These are phyloP conservation scores for Alentia gelatinosa DNA, from an alignment of 2,888 invertebrate species.

Conservation along the genomic window DNA sequence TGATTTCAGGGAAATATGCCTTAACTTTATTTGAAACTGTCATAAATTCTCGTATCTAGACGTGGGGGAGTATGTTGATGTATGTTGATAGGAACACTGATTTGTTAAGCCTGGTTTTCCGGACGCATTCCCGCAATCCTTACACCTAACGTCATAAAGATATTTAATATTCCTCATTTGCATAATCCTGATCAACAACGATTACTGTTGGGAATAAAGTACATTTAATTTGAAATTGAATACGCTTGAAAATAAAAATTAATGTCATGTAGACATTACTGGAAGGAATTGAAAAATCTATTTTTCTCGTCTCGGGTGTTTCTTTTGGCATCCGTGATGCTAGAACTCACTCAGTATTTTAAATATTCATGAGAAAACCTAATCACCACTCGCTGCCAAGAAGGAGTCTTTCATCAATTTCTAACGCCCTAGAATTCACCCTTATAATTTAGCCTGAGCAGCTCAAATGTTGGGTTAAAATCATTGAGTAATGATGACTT, in stretches of 20 bases:
- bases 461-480: not conserved
- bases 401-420: not conserved
- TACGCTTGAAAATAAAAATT: not conserved
- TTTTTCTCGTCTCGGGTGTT: not conserved
- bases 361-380: not conserved
- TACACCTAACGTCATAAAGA: not conserved
- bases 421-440: not conserved
- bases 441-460: not conserved
- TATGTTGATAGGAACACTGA: too few species aligned
- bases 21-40: too few species aligned
- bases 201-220: not conserved
- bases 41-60: too few species aligned
- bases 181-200: not conserved
- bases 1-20: too few species aligned
- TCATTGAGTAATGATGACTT: not conserved
- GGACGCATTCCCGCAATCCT: too few species aligned
- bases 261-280: not conserved
- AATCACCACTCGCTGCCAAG: not conserved
- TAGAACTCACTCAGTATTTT: not conserved
- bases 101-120: too few species aligned
- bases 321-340: not conserved
- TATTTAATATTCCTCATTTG: not conserved
- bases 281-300: not conserved
- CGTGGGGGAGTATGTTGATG: too few species aligned
- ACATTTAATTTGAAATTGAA: not conserved